Base-by-base conservation (phyloP, 1,140 invertebrate species). In the Drosophila parabipectinata region DNA sequence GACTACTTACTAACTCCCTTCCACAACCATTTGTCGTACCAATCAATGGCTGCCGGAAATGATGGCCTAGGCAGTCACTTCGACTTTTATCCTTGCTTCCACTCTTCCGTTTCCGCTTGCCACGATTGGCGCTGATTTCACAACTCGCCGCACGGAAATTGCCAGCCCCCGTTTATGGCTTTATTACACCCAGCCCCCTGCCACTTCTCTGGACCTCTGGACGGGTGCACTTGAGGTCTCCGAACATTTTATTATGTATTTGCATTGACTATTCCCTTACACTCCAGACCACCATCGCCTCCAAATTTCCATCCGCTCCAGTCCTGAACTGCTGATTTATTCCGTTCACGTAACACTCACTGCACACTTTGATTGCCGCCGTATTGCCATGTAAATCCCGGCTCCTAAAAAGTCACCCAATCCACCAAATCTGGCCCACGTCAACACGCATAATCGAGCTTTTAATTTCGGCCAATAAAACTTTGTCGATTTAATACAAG, bases 401-500 rank as follows among this genome's bases (percentile, higher is more conserved):
- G 51, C 24, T 24, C 21, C 66, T 69, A 56, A 69, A 48, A 68
- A 39, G 41, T 53, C 18, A 15, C n/a, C 26, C 47, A 39, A 56
- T 44, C 52, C 69, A 26, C 44, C 69, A 37, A 72, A 73, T 57
- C 66, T 69, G 39, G 55, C 50, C 72, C 61, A 55, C 56, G 72
- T 52, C 73, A 76, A 56, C 56, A 76, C 62, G 72, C 72, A 76
- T 76, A 76, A 76, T 76, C 72, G 73, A 24, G 62, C 73, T 61
- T 60, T 76, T 76, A 76, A 76, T 76, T 76, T 76, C 12, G 56
- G 41, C 14, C 52, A 76, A 76, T 76, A 76, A 75, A 76, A 73
- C 50, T 55, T 73, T 72, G 56, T 34, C 37, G 50, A 60, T 72
- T 72, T 72, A 50, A 62, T 52, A 50, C 44, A 37, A 10, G 32